Evolutionary conservation across 2,113 vertebrate genomes (phyloP).

Genomic region (Amazona vittata): DNA sequence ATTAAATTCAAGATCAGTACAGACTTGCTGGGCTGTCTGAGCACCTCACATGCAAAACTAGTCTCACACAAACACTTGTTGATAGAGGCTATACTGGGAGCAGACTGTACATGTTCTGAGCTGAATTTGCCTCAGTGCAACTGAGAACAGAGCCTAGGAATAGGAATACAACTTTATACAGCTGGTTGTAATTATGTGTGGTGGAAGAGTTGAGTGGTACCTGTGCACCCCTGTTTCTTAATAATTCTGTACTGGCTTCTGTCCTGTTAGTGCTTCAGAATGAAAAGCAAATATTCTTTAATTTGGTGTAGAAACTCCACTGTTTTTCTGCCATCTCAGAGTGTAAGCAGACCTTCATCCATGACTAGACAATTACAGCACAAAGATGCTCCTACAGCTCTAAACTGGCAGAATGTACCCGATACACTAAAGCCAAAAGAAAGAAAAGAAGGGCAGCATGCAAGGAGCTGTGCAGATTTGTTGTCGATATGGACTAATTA

Average conservation of each 20-base stretch:
- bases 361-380: neutral
- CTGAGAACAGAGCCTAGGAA: neutral
- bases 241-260: neutral
- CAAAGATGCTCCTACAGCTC: neutral
- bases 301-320: neutral
- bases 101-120: neutral
- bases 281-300: neutral
- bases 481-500: neutral
- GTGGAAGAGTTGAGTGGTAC: neutral
- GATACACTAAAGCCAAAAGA: neutral
- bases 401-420: neutral
- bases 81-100: neutral
- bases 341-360: neutral
- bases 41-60: neutral
- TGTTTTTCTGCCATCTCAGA: neutral
- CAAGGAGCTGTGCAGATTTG: neutral
- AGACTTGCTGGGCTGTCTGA: neutral
- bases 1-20: neutral
- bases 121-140: neutral
- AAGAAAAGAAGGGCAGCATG: neutral
- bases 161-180: neutral
- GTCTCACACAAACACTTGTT: neutral
- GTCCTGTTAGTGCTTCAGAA: neutral
- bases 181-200: neutral
- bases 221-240: neutral